Base-by-base conservation (phyloP, 2,113 vertebrate species). In the Terrapene triunguis region DNA sequence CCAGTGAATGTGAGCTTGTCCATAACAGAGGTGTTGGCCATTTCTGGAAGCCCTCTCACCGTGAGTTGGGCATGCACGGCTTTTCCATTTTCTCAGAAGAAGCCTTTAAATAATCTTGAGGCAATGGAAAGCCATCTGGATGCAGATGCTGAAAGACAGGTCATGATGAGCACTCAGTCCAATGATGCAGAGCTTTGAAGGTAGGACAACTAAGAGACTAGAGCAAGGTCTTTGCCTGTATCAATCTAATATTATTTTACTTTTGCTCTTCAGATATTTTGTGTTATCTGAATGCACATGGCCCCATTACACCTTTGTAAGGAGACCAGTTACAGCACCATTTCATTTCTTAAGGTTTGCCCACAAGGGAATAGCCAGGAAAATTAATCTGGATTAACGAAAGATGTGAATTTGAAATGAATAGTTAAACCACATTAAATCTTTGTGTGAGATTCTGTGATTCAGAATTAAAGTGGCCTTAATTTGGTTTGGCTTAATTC, bases 111-210 rank as follows among this genome's bases (percentile, higher is more conserved):
- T 81, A 65, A 86, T 24, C 88, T 97, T 89, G 96, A 96, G 95
- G 97, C 95, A 97, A 94, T 95, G 89, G 96, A 97, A 97, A 96
- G 84, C 82, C 97, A 96, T 96, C 97, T 97, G 96, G 94, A 97
- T 84, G 94, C 95, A 96, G 95, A 91, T 42, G 44, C 44, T 93
- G 92, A 92, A 96, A 81, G 92, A 87, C 1, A n/a, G 25, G 22
- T 47, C 95, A 57, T 54, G 91, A n/a, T 80, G 51, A 53, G 51
- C 85, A 47, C 55, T 87, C 93, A 27, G 0, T 24, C 92, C 89
- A 81, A 79, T 54, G 91, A 91, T 76, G 89, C 83, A 90, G 92
- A 86, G 48, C 55, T 78, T 83, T 84, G 62, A 89, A 80, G 53
- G 91, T 1, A 35, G 86, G 44, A 1, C 76, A 53, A 44, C 35